phyloP scores from a whole-genome alignment of 2,888 invertebrate genomes.

The Agonopterix arenella region DNA sequence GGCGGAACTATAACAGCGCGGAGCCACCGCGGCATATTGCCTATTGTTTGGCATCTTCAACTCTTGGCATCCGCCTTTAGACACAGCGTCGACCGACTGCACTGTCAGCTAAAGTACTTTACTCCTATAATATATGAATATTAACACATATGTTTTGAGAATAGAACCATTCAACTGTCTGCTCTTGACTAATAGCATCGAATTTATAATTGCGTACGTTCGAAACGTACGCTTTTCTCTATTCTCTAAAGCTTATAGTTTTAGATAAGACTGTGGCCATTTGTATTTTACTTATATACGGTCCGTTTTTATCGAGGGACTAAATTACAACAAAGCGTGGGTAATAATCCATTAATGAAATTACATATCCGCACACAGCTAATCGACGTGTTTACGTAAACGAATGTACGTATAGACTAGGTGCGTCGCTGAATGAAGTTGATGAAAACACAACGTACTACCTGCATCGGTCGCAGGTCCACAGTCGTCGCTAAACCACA shows the following conservation, averaged over 20 bases:
- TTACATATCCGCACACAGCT: constrained; percentile 16
- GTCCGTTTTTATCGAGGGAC: constrained; percentile 13
- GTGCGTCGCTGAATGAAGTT: too few relatives aligned
- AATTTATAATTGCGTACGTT: constrained; percentile 18
- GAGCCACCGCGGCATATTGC: constrained; percentile 56
- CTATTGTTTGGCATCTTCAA: constrained; percentile 72
- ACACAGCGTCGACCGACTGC: constrained; percentile 39
- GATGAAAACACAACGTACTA: too few relatives aligned
- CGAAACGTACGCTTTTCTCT: constrained; percentile 1
- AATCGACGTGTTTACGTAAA: neutral
- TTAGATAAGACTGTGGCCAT: too few relatives aligned
- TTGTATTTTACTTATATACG: constrained; percentile 2
- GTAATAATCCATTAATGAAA: constrained; percentile 23
- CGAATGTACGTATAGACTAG: too few relatives aligned
- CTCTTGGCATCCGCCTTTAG: constrained; percentile 67
- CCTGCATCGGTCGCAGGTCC: too few relatives aligned
- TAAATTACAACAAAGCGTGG: constrained; percentile 13
- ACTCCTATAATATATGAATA: constrained; percentile 60
- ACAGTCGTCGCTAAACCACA: too few relatives aligned
- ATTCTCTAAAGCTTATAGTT: neutral
- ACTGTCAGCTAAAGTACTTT: constrained; percentile 63
- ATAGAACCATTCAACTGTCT: constrained; percentile 34
- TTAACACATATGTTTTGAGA: constrained; percentile 41
- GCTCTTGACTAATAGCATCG: constrained; percentile 22
- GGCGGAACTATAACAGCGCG: constrained; percentile 52